Percentiles rank a stretch among this genome's conserved stretches.
These are phyloP conservation scores for Ochotona curzoniae DNA, from an alignment of 2,113 vertebrate genomes.

Conservation along the genomic window DNA sequence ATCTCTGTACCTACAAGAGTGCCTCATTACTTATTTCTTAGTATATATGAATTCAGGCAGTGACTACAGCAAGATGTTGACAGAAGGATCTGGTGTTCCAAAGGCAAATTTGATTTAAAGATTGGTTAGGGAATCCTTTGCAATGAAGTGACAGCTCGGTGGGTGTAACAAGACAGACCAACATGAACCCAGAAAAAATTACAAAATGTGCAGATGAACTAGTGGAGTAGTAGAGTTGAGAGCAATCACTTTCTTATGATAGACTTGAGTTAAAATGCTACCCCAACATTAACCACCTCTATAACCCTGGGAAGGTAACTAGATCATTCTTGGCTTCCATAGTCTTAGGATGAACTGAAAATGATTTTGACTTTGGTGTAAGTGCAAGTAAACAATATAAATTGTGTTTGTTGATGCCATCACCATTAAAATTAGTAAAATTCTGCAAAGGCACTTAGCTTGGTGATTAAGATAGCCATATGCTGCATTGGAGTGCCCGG, in stretches of 20 bases:
- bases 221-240: background rate
- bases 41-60: background rate
- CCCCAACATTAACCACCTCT: background rate
- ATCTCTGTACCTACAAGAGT: background rate
- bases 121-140: constrained; percentile 41
- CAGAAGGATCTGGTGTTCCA: constrained; percentile 13
- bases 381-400: background rate
- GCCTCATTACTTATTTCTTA: background rate
- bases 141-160: background rate
- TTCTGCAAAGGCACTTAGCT: no score
- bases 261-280: constrained; percentile 24
- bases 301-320: background rate
- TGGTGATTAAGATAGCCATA: no score
- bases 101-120: constrained; percentile 53
- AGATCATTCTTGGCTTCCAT: background rate
- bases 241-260: background rate
- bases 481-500: no score
- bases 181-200: constrained; percentile 18
- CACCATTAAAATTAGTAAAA: background rate
- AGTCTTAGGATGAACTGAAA: constrained; percentile 40
- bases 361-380: background rate
- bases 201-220: background rate
- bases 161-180: constrained; percentile 7
- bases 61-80: background rate
- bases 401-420: background rate